Evolutionary conservation across 2,797 vertebrate genomes (phyloP).

Genomic region (Eulemur rubriventer): DNA sequence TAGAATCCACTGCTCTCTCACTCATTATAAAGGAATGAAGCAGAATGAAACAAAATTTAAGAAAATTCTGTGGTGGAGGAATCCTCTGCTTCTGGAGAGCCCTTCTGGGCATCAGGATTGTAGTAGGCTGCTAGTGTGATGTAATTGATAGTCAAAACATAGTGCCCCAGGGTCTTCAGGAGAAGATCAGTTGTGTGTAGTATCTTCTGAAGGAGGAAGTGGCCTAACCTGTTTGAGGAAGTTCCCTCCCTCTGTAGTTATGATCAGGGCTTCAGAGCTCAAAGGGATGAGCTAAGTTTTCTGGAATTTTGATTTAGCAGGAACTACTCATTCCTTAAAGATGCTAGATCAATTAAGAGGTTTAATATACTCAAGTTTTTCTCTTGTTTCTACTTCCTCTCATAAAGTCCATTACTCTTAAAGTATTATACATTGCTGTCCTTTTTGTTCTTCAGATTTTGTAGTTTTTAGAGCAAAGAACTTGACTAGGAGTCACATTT

Average conservation of each 20-base stretch:
- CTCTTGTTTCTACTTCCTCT: slow-evolving; percentile 4
- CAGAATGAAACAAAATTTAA: slow-evolving; percentile 17
- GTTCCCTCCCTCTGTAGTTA: neutral
- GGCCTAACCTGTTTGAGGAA: neutral
- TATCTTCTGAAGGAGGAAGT: neutral
- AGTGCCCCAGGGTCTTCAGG: neutral
- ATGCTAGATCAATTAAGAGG: neutral
- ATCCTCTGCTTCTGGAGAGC: neutral
- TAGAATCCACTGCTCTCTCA: neutral
- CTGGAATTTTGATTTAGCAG: slow-evolving; percentile 35
- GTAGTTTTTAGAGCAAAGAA: slow-evolving; percentile 18
- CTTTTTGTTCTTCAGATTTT: slow-evolving; percentile 7
- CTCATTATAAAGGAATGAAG: neutral
- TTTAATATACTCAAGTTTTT: neutral
- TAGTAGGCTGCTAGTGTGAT: too few relatives aligned
- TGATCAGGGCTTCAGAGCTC: neutral
- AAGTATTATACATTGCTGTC: neutral
- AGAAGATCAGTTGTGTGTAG: neutral
- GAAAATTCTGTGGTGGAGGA: neutral
- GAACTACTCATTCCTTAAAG: neutral
- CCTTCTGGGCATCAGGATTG: neutral
- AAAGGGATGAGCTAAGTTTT: neutral
- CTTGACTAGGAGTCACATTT: slow-evolving; percentile 31
- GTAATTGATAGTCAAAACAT: neutral
- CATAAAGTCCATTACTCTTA: neutral